A percentile compares a stretch with the other conserved stretches of the same genome.
phyloP scores from a whole-genome alignment of 2,797 vertebrate species.

The Pipistrellus pipistrellus region DNA sequence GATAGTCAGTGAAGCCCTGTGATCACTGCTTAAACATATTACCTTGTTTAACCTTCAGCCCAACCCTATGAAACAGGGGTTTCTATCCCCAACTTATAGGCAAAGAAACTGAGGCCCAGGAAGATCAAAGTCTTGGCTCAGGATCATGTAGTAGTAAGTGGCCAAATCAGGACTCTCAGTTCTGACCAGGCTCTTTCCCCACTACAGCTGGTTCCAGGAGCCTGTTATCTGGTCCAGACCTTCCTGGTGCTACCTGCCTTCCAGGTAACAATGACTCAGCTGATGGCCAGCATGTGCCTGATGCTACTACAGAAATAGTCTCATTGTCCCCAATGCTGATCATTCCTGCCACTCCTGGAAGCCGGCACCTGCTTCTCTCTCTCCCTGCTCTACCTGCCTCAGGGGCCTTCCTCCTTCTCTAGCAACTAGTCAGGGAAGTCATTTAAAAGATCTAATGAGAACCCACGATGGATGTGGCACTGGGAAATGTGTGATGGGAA shows the following conservation, averaged over 20 bases:
- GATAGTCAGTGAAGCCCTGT: neutral
- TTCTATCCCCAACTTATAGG: neutral
- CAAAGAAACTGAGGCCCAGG: neutral
- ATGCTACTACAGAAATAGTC: neutral
- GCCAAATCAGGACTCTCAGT: neutral
- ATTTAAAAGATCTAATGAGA: neutral
- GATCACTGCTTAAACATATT: neutral
- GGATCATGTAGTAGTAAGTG: neutral
- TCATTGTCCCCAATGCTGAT: neutral
- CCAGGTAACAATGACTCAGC: neutral
- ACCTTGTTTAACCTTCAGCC: neutral
- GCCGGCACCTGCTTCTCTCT: neutral
- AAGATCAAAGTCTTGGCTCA: neutral
- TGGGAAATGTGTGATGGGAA: accelerated
- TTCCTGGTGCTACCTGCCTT: neutral
- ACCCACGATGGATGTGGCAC: neutral
- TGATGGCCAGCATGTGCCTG: neutral
- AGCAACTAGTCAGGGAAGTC: neutral
- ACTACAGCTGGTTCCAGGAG: neutral
- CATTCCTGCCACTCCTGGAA: neutral
- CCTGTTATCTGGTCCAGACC: neutral
- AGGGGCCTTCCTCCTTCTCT: neutral
- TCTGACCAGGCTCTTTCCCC: neutral
- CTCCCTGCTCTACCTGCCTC: neutral
- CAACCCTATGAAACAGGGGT: neutral